Base-by-base conservation (phyloP, 2,113 vertebrate genomes). In the Arizona elegans region DNA sequence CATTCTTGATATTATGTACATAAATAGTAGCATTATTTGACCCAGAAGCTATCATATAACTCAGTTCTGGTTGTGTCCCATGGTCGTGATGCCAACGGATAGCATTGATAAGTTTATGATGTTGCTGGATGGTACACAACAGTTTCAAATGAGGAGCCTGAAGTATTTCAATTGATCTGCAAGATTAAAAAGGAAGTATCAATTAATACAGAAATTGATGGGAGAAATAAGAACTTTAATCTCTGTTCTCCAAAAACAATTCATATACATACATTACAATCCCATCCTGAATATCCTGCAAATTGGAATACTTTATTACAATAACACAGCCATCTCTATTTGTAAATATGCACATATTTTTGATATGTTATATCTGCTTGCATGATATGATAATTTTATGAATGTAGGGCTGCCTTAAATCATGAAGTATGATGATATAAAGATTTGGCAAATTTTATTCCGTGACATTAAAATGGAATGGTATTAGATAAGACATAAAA, bases 31-130 rank as follows among this genome's bases (percentile, higher is more conserved):
- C 99, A 50, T 98, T 99, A 97, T 98, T 98, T 95, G 99, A 99
- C 91, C 99, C 99, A 0, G 99, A 99, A 4, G 99, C 99, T 91
- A 99, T 96, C 5, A 99, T 95, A 88, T 95, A 97, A 94, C 97
- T 97, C 90, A 98, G 97, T 90, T 98, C 98, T 0, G 98, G 96
- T 1, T 97, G 94, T 17, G 97, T 94, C 90, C 97, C 96, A 2
- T 98, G 98, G 54, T 97, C 97, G 0, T 98, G 99, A 62, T 99
- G 98, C 99, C 99, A 99, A 10, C 98, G 97, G 5, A 99, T 96
- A 0, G 97, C 94, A 2, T 99, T 99, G 93, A 99, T 98, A 93
- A 99, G 98, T 95, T 99, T 99, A 97, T 99, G 99, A 92, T 99
- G 99, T 93, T 99, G 99, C 97, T 99, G 99, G 92, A 99, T 97